Conservation (phyloP, 2,113 vertebrate species). For the Noctilio leporinus region DNA sequence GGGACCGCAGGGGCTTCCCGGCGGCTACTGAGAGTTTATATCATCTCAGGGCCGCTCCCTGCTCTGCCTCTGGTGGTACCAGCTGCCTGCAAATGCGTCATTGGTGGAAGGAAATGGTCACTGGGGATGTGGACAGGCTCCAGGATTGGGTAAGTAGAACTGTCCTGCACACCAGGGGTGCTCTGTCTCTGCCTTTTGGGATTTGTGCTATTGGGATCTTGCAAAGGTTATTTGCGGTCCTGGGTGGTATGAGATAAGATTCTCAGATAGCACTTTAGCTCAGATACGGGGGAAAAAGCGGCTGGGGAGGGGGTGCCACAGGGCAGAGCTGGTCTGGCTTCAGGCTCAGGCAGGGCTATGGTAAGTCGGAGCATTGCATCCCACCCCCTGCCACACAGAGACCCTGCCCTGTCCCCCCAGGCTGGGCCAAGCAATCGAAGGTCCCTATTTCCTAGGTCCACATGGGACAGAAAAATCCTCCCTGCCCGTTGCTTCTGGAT, state of each 20-base stretch:
- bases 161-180: background rate
- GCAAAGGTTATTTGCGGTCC: background rate
- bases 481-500: no score
- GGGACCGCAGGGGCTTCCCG: background rate
- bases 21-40: background rate
- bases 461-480: background rate
- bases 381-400: fast-evolving
- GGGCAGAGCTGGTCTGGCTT: background rate
- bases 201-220: background rate
- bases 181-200: background rate
- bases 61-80: background rate
- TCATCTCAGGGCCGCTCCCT: background rate
- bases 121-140: background rate
- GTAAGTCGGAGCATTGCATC: no score
- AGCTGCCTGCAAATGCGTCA: background rate
- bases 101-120: background rate
- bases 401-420: background rate
- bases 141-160: background rate
- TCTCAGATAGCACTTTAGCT: background rate
- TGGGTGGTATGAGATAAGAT: background rate
- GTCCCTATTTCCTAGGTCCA: background rate
- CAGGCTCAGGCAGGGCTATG: background rate
- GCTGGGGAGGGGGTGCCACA: background rate
- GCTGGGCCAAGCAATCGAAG: no score
- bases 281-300: background rate